A percentile compares a stretch with the other conserved stretches of the same genome.
phyloP scores from a whole-genome alignment of 2,113 vertebrate genomes.

The Progne subis region DNA sequence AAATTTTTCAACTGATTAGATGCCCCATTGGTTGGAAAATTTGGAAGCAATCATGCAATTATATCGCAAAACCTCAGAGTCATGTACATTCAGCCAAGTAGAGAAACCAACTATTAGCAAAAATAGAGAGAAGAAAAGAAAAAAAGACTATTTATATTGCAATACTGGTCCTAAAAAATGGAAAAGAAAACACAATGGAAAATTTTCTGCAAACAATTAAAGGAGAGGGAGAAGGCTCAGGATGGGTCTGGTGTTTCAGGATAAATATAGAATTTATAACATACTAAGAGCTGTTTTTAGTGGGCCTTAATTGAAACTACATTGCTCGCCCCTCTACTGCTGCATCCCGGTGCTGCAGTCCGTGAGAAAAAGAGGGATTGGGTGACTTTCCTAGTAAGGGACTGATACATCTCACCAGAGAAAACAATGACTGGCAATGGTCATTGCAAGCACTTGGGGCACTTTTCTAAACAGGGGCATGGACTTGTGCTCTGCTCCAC shows the following conservation, averaged over 20 bases:
- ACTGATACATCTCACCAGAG: neutral
- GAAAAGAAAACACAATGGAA: constrained; percentile 70
- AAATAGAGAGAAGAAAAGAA: constrained; percentile 22
- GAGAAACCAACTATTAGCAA: constrained; percentile 72
- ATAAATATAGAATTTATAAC: constrained; percentile 79
- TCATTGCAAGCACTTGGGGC: neutral
- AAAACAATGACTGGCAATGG: constrained; percentile 54
- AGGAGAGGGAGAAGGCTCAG: constrained; percentile 14
- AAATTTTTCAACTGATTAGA: constrained; percentile 73
- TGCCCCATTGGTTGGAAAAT: constrained; percentile 62
- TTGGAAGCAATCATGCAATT: constrained; percentile 71
- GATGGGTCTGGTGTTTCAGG: constrained; percentile 59
- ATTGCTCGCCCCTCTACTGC: constrained; percentile 48
- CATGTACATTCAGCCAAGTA: constrained; percentile 62
- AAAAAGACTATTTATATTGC: constrained; percentile 68
- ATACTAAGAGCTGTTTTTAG: constrained; percentile 74
- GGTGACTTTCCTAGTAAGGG: constrained; percentile 23
- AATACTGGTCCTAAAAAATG: constrained; percentile 68
- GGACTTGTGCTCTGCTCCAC: constrained; percentile 7
- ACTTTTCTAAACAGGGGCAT: constrained; percentile 26
- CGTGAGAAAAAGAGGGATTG: constrained; percentile 36
- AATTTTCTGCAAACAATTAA: constrained; percentile 75
- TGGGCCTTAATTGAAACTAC: constrained; percentile 74
- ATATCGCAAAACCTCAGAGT: constrained; percentile 69
- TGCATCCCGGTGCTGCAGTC: neutral